A percentile compares a stretch with the other conserved stretches of the same genome.
phyloP scores from a whole-genome alignment of 2,113 vertebrate genomes.

The Menura novaehollandiae region DNA sequence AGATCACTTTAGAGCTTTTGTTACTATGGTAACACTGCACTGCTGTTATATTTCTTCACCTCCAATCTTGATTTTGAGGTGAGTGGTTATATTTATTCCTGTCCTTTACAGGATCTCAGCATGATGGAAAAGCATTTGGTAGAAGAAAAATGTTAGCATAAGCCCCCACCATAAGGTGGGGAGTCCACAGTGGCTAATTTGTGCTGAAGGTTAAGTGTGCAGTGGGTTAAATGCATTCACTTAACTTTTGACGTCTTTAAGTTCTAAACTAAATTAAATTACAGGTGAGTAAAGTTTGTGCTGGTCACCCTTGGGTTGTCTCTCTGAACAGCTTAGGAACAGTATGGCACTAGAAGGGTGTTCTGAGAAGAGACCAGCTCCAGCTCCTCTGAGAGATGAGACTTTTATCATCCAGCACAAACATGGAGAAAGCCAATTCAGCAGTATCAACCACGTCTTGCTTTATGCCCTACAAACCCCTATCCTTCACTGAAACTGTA shows the following conservation, averaged over 20 bases:
- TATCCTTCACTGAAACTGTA: not conserved
- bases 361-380: not conserved
- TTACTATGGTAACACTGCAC: conserved; percentile 71
- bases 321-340: not conserved
- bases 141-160: conserved; percentile 17
- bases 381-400: not conserved
- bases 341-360: not conserved
- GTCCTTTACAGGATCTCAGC: conserved; percentile 45
- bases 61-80: conserved; percentile 64
- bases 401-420: not conserved
- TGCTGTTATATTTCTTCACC: conserved; percentile 53
- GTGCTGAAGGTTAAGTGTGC: not conserved
- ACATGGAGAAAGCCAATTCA: not conserved
- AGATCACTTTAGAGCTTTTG: conserved; percentile 70
- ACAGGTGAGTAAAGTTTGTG: not conserved
- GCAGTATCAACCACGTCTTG: not conserved
- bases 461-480: not conserved
- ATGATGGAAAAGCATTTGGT: conserved; percentile 26
- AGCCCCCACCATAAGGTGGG: not conserved
- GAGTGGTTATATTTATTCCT: conserved; percentile 63
- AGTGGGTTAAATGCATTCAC: not conserved
- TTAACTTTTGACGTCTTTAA: not conserved
- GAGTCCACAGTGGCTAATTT: not conserved
- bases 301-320: not conserved
- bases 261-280: not conserved